Conservation (phyloP, 2,797 vertebrate species). For the Myiotriccus ornatus region DNA sequence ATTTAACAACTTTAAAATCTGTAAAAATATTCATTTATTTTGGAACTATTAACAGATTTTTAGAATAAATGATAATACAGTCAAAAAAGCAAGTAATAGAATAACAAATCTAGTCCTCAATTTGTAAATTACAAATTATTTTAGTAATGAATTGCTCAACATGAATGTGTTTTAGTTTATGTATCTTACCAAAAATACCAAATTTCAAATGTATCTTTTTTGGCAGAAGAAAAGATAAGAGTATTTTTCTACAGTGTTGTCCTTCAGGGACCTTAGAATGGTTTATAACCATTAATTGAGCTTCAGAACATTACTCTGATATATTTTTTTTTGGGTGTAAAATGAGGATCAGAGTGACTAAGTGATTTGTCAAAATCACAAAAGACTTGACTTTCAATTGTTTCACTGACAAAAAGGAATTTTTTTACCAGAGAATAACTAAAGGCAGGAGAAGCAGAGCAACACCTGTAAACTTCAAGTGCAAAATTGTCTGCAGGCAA, state of each 20-base stretch:
- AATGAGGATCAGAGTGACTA: background rate
- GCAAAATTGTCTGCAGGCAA: background rate
- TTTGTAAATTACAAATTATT: slow-evolving; percentile 4
- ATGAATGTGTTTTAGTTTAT: background rate
- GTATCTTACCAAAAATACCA: background rate
- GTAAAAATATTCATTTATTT: background rate
- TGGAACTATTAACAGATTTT: slow-evolving; percentile 23
- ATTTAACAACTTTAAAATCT: background rate
- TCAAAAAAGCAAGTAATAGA: background rate
- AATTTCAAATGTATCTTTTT: background rate
- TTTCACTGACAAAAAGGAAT: background rate
- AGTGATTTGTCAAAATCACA: background rate
- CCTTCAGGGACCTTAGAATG: background rate
- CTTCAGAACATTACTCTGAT: background rate
- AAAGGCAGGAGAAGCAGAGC: background rate
- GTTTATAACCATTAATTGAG: background rate
- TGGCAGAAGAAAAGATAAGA: background rate
- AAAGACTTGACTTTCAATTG: background rate
- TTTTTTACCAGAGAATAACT: background rate
- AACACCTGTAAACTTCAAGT: background rate
- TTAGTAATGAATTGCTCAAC: slow-evolving; percentile 21
- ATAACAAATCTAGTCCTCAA: slow-evolving; percentile 33
- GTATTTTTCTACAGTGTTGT: background rate
- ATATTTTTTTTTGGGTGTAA: background rate
- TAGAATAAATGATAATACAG: slow-evolving; percentile 8